Percentiles rank a stretch among this genome's conserved stretches.
Evolutionary conservation across 2,797 vertebrate genomes (phyloP).

Genomic region (Anableps anableps): DNA sequence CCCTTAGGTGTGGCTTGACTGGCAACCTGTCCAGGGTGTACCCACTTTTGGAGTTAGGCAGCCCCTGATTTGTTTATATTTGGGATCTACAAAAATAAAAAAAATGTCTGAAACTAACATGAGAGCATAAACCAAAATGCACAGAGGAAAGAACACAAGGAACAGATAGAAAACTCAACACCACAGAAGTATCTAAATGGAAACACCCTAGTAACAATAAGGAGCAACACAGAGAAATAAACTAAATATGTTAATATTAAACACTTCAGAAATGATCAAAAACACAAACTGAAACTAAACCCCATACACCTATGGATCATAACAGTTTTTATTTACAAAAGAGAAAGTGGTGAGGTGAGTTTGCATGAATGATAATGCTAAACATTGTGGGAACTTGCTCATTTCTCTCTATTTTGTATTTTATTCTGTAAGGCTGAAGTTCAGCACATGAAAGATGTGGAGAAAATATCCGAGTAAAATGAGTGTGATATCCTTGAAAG

Average conservation of each 20-base stretch:
- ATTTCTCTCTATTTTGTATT: background rate
- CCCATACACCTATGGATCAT: no score
- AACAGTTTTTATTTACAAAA: background rate
- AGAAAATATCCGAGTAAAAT: background rate
- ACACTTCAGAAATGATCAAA: background rate
- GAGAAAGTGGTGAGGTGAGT: background rate
- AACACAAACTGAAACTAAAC: background rate
- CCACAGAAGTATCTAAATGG: background rate
- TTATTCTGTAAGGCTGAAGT: background rate
- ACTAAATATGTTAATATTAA: background rate
- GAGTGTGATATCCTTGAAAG: background rate
- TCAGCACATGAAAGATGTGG: background rate
- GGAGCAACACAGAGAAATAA: background rate
- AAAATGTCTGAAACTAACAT: background rate
- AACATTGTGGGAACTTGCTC: background rate
- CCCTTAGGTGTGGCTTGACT: no score
- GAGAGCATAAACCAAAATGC: background rate
- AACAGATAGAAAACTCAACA: background rate
- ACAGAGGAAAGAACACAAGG: background rate
- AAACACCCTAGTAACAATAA: background rate
- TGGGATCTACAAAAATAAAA: no score
- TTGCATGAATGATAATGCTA: background rate
- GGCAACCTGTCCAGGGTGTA: no score
- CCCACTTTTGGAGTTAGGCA: no score
- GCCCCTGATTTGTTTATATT: no score